phyloP scores from a whole-genome alignment of 2,888 invertebrate genomes.

The Yponomeuta sedellus region DNA sequence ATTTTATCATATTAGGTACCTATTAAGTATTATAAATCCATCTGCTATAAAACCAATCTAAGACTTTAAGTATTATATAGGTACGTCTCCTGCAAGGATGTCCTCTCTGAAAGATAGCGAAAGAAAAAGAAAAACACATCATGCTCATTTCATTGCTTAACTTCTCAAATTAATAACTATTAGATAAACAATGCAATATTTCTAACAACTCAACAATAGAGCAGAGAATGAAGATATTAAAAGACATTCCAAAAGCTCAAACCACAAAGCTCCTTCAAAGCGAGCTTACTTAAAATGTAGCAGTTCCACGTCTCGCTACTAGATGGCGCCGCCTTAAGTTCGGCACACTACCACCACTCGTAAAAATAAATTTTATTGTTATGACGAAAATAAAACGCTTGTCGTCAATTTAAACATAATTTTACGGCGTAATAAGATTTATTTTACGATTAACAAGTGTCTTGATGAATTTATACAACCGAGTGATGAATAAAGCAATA shows the following conservation, averaged over 20 bases:
- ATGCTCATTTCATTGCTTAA: no score
- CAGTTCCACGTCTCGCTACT: constrained; percentile 38
- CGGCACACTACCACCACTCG: constrained; percentile 41
- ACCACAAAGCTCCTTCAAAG: constrained; percentile 39
- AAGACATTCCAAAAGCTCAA: constrained; percentile 35
- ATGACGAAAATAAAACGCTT: constrained; percentile 77
- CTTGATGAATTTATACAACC: constrained; percentile 73
- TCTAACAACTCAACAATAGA: neutral
- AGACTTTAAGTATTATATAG: no score
- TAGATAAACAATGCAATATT: neutral
- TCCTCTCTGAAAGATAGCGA: no score
- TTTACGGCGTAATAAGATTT: constrained; percentile 75
- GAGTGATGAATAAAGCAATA: constrained; percentile 73
- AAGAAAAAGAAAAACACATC: no score
- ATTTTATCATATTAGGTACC: no score
- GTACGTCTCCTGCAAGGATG: no score
- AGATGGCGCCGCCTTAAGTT: constrained; percentile 60
- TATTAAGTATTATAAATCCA: no score
- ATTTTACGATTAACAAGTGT: constrained; percentile 76
- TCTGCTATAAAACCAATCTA: no score
- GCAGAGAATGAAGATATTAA: neutral
- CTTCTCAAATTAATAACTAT: no score
- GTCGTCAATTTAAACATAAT: constrained; percentile 76
- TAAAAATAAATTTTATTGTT: constrained; percentile 77
- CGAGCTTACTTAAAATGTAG: constrained; percentile 39